These are phyloP conservation scores for Callimorpha dominula DNA, from an alignment of 2,888 invertebrate genomes.

Conservation along the genomic window DNA sequence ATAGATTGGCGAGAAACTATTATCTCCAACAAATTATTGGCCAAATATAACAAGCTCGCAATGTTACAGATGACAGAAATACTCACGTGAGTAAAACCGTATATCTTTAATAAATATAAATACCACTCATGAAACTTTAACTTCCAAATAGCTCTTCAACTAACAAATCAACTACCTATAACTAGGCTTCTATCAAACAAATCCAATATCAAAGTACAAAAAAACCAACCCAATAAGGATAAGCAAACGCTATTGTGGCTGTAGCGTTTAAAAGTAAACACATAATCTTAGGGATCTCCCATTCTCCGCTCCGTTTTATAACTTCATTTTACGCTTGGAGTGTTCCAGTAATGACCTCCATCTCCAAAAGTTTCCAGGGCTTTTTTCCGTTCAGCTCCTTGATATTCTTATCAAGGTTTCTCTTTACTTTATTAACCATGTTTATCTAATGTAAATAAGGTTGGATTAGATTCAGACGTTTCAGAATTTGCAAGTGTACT, in stretches of 20 bases:
- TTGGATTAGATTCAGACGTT: slow-evolving; percentile 25
- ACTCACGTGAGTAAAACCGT: too few relatives aligned
- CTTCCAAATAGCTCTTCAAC: background rate
- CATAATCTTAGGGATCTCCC: slow-evolving; percentile 50
- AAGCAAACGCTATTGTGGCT: slow-evolving; percentile 39
- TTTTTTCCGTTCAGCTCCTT: slow-evolving; percentile 49
- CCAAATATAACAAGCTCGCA: too few relatives aligned
- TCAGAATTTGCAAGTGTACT: slow-evolving; percentile 13
- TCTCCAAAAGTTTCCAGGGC: slow-evolving; percentile 48
- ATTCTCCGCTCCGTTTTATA: slow-evolving; percentile 52
- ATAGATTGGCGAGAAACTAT: background rate
- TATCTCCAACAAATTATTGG: too few relatives aligned
- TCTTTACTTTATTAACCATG: slow-evolving; percentile 40
- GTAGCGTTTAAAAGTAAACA: slow-evolving; percentile 57
- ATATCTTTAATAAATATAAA: too few relatives aligned
- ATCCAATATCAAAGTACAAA: slow-evolving; percentile 9
- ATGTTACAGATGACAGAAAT: too few relatives aligned
- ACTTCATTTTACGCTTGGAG: slow-evolving; percentile 65
- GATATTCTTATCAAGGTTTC: slow-evolving; percentile 38
- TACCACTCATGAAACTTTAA: too few relatives aligned
- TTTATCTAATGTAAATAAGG: slow-evolving; percentile 49
- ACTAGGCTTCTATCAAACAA: background rate
- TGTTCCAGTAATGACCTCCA: slow-evolving; percentile 58
- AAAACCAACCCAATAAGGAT: slow-evolving; percentile 18
- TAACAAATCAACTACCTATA: background rate